Percentiles rank a stretch among this genome's conserved stretches.
Evolutionary conservation across 92 coral and sea anemone species (phyloP).

Genomic region (Pocillopora meandrina): DNA sequence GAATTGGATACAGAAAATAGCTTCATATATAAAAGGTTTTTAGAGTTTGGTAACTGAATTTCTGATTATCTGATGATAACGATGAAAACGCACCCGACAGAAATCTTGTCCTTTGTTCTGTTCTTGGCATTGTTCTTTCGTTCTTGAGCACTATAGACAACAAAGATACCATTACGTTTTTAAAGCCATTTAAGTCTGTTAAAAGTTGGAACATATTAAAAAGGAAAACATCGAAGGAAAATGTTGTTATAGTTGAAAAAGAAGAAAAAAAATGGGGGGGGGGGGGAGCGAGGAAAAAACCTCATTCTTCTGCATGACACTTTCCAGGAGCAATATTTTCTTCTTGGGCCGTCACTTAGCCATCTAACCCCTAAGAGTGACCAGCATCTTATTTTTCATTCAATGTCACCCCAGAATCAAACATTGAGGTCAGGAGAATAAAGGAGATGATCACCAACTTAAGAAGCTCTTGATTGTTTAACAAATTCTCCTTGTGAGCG

Average conservation of each 20-base stretch:
- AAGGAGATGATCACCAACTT: too few species aligned
- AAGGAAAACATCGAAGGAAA: conserved; percentile 16
- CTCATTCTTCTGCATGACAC: conserved; percentile 16
- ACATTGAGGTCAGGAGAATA: too few species aligned
- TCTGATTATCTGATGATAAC: neutral
- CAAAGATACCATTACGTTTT: neutral
- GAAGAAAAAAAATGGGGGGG: too few species aligned
- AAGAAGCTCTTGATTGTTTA: too few species aligned
- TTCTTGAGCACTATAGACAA: conserved; percentile 19
- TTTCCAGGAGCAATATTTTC: too few species aligned
- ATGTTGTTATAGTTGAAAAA: neutral
- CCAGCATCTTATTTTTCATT: too few species aligned
- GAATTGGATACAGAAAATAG: neutral
- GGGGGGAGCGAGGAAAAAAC: too few species aligned
- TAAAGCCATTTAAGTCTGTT: neutral
- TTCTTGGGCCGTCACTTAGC: too few species aligned
- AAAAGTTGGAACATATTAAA: conserved; percentile 34
- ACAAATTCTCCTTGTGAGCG: too few species aligned
- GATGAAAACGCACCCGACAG: conserved; percentile 21
- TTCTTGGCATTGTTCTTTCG: conserved; percentile 17
- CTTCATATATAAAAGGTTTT: too few species aligned
- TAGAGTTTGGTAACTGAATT: neutral
- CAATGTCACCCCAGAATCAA: too few species aligned
- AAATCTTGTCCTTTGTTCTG: conserved; percentile 6
- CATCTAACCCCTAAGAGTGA: too few species aligned